Percentiles rank a stretch among this genome's conserved stretches.
phyloP scores from a whole-genome alignment of 2,888 invertebrate genomes.

The Parasteatoda lunata region DNA sequence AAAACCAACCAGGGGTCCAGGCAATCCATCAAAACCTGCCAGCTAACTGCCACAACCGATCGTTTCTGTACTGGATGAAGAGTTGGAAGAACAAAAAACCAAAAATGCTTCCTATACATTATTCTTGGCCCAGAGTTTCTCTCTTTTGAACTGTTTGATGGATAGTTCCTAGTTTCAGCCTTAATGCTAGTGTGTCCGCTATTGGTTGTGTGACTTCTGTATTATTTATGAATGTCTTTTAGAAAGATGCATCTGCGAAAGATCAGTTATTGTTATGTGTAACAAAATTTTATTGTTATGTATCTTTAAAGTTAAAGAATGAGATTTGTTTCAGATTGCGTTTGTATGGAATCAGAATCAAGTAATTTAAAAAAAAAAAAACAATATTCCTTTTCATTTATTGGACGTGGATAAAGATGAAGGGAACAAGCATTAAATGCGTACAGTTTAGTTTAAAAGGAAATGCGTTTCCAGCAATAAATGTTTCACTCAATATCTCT shows the following conservation, averaged over 20 bases:
- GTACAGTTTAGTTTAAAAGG: too few relatives aligned
- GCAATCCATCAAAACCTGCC: slow-evolving; percentile 57
- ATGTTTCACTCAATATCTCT: too few relatives aligned
- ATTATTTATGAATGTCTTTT: slow-evolving; percentile 47
- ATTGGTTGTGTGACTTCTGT: slow-evolving; percentile 43
- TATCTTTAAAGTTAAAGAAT: background rate
- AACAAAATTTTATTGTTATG: background rate
- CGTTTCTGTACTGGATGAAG: background rate
- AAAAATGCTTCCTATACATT: slow-evolving; percentile 6
- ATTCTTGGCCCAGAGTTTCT: background rate
- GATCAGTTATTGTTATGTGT: slow-evolving; percentile 11
- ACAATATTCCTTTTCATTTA: too few relatives aligned
- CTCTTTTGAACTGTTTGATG: slow-evolving; percentile 15
- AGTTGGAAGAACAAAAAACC: slow-evolving; percentile 10
- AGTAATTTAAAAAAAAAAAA: too few relatives aligned
- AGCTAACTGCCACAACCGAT: slow-evolving; percentile 38
- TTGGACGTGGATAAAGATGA: too few relatives aligned
- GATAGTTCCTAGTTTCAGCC: slow-evolving; percentile 4
- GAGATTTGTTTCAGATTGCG: background rate
- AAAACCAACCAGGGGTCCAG: slow-evolving; percentile 32
- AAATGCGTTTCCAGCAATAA: too few relatives aligned
- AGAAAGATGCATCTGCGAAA: slow-evolving; percentile 1
- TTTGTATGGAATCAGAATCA: too few relatives aligned
- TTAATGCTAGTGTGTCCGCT: slow-evolving; percentile 23
- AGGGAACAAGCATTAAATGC: too few relatives aligned